Evolutionary conservation across 2,888 invertebrate species (phyloP), one percentile per base, ranked within the genome.

Genomic region (Baccha elongata): DNA sequence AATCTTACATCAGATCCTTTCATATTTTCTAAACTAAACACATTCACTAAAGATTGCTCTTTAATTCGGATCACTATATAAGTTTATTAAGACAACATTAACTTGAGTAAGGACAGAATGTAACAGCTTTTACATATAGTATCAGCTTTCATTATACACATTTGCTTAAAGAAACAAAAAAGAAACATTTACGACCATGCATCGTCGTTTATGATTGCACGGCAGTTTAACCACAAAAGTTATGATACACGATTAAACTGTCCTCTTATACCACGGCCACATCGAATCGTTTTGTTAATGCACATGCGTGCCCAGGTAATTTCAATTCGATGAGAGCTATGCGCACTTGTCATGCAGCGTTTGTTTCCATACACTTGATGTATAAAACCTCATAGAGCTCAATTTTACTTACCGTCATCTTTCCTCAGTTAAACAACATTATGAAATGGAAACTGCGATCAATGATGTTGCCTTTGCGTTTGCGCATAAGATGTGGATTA

Each of bases 1-100:
- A 73, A 68, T 68, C 75, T 65, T n/a, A 42, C 21, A 60, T 81
- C 69, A 37, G 26, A 53, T 81, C 71, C 81, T 75, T 75, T 81
- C 75, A 76, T 53, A 68, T 73, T 44, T 58, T 79, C 40, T 44
- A 21, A 17, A 60, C 71, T 21, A n/a, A n/a, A n/a, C n/a, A 67
- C 52, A 53, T 74, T 65, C 64, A 74, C 55, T 50, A 44, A 68
- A 55, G 69, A 65, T 55, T 32, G 11, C 48, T 48, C 42, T 64
- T 75, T 65, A 69, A 69, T 71, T 65, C 40, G 65, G 13, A 58
- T 60, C 8, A 55, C 21, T 62, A 40, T 62, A 62, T 53, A 55
- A 50, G 35, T 65, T 68, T 55, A 73, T 62, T 50, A 62, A 53
- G 23, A 44, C n/a, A 53, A 60, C 37, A 55, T 40, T 15, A 19